Evolutionary conservation across 2,797 vertebrate genomes (phyloP).

Genomic region (Rhynchotus rufescens): DNA sequence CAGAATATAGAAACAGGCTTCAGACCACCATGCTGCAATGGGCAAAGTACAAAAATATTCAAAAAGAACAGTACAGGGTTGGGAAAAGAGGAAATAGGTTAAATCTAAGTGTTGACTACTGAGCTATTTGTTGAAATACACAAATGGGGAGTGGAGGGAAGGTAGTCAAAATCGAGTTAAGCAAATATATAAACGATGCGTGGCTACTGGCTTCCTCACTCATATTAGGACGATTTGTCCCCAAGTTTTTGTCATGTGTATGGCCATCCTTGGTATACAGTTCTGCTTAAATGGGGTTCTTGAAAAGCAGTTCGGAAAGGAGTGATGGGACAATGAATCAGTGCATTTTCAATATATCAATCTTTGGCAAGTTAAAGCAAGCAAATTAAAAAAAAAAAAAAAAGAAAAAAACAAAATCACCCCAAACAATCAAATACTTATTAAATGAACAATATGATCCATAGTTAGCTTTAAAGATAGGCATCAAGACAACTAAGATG

Average conservation of each 20-base stretch:
- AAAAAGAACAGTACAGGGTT: background rate
- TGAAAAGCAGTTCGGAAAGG: background rate
- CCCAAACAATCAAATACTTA: background rate
- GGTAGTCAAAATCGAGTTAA: background rate
- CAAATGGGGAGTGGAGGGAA: background rate
- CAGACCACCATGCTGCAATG: conserved; percentile 32
- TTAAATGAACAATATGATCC: background rate
- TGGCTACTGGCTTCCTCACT: conserved; percentile 46
- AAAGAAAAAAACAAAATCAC: background rate
- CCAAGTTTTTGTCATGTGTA: background rate
- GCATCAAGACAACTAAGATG: background rate
- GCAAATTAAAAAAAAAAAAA: background rate
- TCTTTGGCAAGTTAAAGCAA: background rate
- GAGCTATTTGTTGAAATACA: background rate
- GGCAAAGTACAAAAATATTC: conserved; percentile 17
- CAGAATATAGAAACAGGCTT: conserved; percentile 20
- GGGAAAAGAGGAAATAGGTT: background rate
- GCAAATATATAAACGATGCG: background rate
- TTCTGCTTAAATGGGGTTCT: background rate
- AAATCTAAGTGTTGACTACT: conserved; percentile 22
- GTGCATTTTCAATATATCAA: background rate
- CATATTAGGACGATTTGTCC: background rate
- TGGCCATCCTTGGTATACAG: background rate
- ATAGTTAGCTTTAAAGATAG: background rate
- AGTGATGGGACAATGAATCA: background rate